These are phyloP conservation scores for Fratercula arctica DNA, from an alignment of 2,797 vertebrate species.

Conservation along the genomic window DNA sequence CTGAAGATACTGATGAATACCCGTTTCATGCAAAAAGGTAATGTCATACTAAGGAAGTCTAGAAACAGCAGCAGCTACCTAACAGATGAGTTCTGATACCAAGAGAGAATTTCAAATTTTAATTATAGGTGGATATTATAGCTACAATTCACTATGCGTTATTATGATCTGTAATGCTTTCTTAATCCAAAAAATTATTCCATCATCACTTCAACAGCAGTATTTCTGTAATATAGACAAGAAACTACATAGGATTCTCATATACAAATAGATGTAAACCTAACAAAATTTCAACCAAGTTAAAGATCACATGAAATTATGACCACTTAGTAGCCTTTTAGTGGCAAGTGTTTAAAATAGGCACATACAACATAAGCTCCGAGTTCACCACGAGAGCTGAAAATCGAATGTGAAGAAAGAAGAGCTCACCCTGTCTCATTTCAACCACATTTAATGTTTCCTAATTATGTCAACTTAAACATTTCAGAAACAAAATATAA, in stretches of 20 bases:
- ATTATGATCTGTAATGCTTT: background rate
- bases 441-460: background rate
- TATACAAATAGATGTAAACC: background rate
- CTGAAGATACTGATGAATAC: background rate
- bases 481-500: background rate
- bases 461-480: background rate
- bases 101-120: background rate
- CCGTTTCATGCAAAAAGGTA: background rate
- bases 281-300: background rate
- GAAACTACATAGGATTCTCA: background rate
- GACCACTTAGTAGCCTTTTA: background rate
- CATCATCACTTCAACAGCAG: background rate
- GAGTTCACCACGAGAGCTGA: background rate
- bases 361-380: background rate
- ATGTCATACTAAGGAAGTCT: background rate
- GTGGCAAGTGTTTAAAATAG: background rate
- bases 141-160: background rate
- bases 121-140: background rate
- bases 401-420: background rate
- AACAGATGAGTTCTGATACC: background rate
- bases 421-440: background rate
- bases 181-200: background rate
- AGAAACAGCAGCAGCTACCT: background rate
- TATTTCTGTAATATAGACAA: background rate
- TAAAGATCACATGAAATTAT: background rate